Evolutionary conservation across 2,888 invertebrate genomes (phyloP), one percentile per base, ranked within the genome.

Genomic region (Biston betularia): DNA sequence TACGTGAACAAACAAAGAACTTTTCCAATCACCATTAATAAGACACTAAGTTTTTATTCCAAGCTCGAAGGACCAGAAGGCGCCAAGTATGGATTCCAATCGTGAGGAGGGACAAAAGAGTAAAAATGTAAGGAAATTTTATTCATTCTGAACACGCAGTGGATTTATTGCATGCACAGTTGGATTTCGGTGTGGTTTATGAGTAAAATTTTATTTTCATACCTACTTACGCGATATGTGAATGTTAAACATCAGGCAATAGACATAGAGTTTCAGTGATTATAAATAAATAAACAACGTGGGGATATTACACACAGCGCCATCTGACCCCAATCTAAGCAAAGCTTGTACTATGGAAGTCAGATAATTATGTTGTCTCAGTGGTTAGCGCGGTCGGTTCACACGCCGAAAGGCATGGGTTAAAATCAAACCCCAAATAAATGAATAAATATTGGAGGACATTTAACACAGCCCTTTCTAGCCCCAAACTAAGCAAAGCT

Each of bases 1-100:
- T 58, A 38, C 40, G 46, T 64, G 68, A 67, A 49, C 68, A 71
- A 75, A 74, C 72, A 72, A 66, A 72, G 67, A 80, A 80, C 77
- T 81, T 83, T 81, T 79, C 75, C 79, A 80, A 83, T 83, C 76
- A 79, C 72, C 73, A 74, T 71, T 75, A 75, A 76, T 74, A 73
- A 75, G 72, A 73, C 64, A 71, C 67, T 68, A 71, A 58, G 69
- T 74, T 75, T 66, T 71, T 72, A 68, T 71, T 59, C 55, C 54
- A 38, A 60, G 52, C 48, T 60, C 33, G n/a, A 53, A 60, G 63
- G 59, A 44, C 63, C 60, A 56, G 52, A 55, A 63, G 63, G 58
- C 49, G 45, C 14, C 11, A n/a, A 10, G 38, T 15, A 38, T 35
- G 14, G 52, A 52, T 50, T 8, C 50, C 50, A 50, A 50, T 15